Evolutionary conservation across 1,140 invertebrate species (phyloP).

Genomic region (Halictus rubicundus): DNA sequence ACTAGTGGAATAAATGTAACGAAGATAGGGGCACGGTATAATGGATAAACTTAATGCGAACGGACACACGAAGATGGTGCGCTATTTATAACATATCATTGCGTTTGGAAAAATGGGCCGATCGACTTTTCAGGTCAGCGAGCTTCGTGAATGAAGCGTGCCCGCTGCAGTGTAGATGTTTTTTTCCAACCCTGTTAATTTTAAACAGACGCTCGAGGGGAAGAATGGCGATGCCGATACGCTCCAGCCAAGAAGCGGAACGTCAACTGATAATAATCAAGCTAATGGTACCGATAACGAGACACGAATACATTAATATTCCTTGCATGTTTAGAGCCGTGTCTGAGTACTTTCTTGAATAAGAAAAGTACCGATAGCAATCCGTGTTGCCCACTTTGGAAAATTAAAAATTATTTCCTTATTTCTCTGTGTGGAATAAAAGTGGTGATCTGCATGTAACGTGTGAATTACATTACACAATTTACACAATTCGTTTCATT

Average conservation of each 20-base stretch:
- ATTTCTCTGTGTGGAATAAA: neutral
- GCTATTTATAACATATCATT: conserved; percentile 50
- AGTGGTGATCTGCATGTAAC: neutral
- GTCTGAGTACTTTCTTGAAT: too few relatives aligned
- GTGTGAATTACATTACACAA: too few relatives aligned
- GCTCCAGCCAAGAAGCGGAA: conserved; percentile 33
- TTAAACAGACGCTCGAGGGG: conserved; percentile 53
- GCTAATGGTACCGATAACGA: conserved; percentile 5
- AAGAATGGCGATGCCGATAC: conserved; percentile 48
- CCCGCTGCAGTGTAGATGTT: conserved; percentile 30
- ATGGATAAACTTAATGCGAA: conserved; percentile 10
- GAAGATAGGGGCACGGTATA: neutral
- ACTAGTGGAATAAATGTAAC: neutral
- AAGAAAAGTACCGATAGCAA: neutral
- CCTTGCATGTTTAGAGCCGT: neutral
- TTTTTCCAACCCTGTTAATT: conserved; percentile 58
- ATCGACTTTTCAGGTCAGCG: conserved; percentile 60
- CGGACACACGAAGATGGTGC: neutral
- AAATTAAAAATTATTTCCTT: neutral
- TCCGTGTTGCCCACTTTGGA: neutral
- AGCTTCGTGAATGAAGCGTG: conserved; percentile 57
- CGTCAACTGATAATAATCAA: conserved; percentile 35
- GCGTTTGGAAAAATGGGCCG: conserved; percentile 56
- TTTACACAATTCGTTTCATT: neutral
- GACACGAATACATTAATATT: neutral